Evolutionary conservation across 2,113 vertebrate genomes (phyloP), one percentile per base, ranked within the genome.

Genomic region (Ceyx cyanopectus): DNA sequence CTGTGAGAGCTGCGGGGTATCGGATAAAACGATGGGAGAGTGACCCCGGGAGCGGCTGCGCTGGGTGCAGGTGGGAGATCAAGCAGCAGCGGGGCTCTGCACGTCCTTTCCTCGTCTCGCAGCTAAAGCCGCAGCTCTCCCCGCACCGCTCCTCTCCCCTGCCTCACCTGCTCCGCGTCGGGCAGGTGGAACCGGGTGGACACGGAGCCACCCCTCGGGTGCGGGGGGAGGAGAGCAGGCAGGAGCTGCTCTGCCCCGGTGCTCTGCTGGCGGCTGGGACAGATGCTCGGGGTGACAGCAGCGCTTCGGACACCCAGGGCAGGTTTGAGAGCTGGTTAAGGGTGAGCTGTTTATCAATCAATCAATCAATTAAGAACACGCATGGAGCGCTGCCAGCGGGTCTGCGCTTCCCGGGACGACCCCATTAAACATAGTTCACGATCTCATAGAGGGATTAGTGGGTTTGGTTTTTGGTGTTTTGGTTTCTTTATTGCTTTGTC

Each of bases 401-500:
- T 30, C 32, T 4, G 9, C 6, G 58, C 46, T 66, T 10, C 22
- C 1, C 40, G 23, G 84, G 65, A 6, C 19, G 87, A 32, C 41
- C 45, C 29, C 20, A 3, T 78, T 61, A 86, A 27, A 72, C 37
- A 7, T 7, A 23, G 54, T 21, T 90, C 76, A 3, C 72, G 76
- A 60, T 88, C 43, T 5, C 23, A 20, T 48, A 50, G 46, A 30
- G 76, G 51, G 57, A 40, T 90, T 87, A 77, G 54, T 27, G 4
- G 81, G 94, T 91, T 91, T 93, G 90, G 63, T 48, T 48, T 22
- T 11, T 22, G 20, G 10, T 85, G 95, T 91, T 91, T 92, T 91
- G 66, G 21, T 85, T 95, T 90, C 88, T 94, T 91, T 68, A 82
- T 65, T 57, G 91, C 81, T 6, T 89, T 96, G 95, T 95, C 93